A percentile compares a stretch with the other conserved stretches of the same genome.
These are phyloP conservation scores for Rhinella marina DNA, from an alignment of 2,797 vertebrate species.

Conservation along the genomic window DNA sequence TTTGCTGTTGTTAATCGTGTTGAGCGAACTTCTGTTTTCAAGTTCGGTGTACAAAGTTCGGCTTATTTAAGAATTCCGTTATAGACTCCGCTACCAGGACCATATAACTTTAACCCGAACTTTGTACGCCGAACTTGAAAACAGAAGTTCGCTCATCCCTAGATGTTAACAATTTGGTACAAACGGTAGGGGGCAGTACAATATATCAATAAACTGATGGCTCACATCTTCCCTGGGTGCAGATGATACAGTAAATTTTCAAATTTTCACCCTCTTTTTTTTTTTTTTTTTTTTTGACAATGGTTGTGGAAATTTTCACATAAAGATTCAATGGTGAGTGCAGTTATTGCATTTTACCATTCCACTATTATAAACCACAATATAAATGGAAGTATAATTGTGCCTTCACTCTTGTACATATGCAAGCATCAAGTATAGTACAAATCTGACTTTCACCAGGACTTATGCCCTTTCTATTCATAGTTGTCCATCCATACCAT, in stretches of 20 bases:
- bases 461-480: no score
- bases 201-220: not conserved
- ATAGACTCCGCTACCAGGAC: no score
- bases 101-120: no score
- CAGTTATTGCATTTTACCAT: not conserved
- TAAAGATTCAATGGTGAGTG: not conserved
- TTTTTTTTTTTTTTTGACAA: not conserved
- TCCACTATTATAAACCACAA: not conserved
- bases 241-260: not conserved
- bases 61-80: no score
- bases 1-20: no score
- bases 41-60: no score
- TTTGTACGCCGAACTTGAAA: no score
- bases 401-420: not conserved
- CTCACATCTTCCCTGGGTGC: not conserved
- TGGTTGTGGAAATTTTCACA: not conserved
- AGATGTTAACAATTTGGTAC: not conserved
- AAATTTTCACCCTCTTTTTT: not conserved
- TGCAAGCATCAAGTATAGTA: no score
- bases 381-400: not conserved
- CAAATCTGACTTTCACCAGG: no score
- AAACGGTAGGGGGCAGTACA: constrained; percentile 26
- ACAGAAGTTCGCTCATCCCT: no score
- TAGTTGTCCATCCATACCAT: no score
- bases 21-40: no score